phyloP scores from a whole-genome alignment of 2,888 invertebrate species.

The Masnerella sp. region DNA sequence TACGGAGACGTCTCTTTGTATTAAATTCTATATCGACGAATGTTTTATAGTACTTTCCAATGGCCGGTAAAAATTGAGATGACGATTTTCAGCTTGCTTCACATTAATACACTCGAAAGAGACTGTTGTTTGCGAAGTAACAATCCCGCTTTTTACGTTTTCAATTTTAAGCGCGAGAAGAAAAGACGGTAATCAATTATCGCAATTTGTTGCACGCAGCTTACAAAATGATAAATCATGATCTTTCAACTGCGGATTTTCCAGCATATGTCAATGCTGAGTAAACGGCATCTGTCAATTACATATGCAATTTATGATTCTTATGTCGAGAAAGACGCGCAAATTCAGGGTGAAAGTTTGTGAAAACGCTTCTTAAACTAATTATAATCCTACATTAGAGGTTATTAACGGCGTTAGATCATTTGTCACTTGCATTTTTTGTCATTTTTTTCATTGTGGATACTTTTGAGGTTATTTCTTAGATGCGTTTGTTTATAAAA shows the following conservation, averaged over 20 bases:
- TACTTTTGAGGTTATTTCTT: too few relatives aligned
- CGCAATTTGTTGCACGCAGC: neutral
- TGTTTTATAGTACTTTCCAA: conserved; percentile 50
- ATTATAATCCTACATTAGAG: neutral
- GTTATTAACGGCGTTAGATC: neutral
- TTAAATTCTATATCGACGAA: conserved; percentile 45
- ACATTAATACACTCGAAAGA: conserved; percentile 46
- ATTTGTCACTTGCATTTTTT: neutral
- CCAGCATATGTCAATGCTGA: conserved; percentile 14
- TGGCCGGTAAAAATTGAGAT: conserved; percentile 43
- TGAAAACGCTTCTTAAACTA: conserved; percentile 19
- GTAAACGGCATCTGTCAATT: conserved; percentile 18
- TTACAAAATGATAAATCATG: too few relatives aligned
- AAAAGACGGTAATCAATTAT: neutral
- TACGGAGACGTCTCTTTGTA: conserved; percentile 48
- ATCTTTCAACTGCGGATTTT: neutral
- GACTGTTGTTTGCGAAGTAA: conserved; percentile 32
- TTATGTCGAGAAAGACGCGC: neutral
- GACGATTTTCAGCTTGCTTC: conserved; percentile 51
- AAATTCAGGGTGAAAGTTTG: conserved; percentile 24
- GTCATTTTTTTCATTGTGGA: too few relatives aligned
- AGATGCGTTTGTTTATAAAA: too few relatives aligned
- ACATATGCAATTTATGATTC: conserved; percentile 16
- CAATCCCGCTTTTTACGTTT: conserved; percentile 2
- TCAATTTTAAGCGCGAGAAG: neutral